Conservation (phyloP, 2,888 invertebrate genomes). For the Catocala fraxini region DNA sequence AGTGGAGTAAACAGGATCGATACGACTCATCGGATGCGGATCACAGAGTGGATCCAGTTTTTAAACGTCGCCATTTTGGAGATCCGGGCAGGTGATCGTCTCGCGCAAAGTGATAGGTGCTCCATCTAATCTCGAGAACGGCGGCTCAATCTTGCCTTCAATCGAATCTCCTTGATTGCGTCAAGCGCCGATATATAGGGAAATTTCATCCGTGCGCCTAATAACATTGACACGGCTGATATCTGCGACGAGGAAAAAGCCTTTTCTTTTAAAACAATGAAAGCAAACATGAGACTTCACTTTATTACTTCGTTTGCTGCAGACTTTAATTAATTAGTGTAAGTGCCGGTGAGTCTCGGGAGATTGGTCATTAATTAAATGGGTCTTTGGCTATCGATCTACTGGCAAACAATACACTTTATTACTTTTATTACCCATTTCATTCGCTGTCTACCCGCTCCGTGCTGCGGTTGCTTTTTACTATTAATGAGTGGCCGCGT, state of each 20-base stretch:
- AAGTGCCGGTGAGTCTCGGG: conserved; percentile 84
- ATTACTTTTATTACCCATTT: conserved; percentile 81
- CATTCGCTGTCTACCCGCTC: conserved; percentile 67
- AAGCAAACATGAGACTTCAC: conserved; percentile 68
- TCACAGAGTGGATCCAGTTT: conserved; percentile 60
- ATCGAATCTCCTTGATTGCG: conserved; percentile 72
- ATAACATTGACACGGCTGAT: conserved; percentile 46
- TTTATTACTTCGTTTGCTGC: conserved; percentile 73
- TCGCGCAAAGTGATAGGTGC: conserved; percentile 61
- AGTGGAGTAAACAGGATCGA: conserved; percentile 60
- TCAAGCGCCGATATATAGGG: conserved; percentile 60
- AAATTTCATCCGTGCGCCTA: conserved; percentile 47
- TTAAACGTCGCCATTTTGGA: conserved; percentile 56
- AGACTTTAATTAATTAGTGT: conserved; percentile 83
- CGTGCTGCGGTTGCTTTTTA: conserved; percentile 62
- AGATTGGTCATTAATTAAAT: conserved; percentile 85
- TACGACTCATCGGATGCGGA: conserved; percentile 55
- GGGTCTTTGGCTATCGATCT: conserved; percentile 82
- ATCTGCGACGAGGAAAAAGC: conserved; percentile 37
- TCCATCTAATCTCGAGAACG: conserved; percentile 65
- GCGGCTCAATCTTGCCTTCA: conserved; percentile 65
- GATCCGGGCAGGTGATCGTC: conserved; percentile 60
- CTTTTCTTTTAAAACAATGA: conserved; percentile 61
- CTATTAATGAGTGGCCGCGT: conserved; percentile 60
- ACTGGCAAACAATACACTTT: conserved; percentile 80